phyloP scores from a whole-genome alignment of 2,113 vertebrate genomes.

The Stegastes partitus region DNA sequence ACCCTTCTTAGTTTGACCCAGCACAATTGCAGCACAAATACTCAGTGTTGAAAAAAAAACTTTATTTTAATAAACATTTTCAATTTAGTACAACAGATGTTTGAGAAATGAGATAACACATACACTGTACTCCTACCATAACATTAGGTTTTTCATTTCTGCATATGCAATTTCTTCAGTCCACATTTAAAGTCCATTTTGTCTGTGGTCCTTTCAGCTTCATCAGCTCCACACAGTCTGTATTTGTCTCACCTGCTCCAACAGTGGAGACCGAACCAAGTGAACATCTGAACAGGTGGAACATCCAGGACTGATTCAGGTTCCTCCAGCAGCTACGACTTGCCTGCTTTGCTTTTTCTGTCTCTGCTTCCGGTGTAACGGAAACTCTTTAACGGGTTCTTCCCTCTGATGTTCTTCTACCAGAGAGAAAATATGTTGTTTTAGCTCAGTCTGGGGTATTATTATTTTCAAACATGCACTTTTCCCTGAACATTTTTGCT shows the following conservation, averaged over 20 bases:
- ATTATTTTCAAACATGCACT: too few relatives aligned
- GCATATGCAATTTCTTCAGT: neutral
- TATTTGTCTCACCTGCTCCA: neutral
- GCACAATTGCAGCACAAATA: too few relatives aligned
- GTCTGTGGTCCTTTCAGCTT: neutral
- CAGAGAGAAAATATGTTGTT: neutral
- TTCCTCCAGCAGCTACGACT: slow-evolving; percentile 46
- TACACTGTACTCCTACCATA: neutral
- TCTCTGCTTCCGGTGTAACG: slow-evolving; percentile 59
- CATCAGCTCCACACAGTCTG: neutral
- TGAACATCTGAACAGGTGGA: neutral
- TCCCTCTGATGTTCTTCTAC: slow-evolving; percentile 71
- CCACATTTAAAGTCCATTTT: neutral
- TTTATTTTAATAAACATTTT: slow-evolving; percentile 36
- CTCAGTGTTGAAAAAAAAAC: neutral
- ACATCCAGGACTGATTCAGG: neutral
- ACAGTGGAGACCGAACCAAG: neutral
- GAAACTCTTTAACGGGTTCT: slow-evolving; percentile 86
- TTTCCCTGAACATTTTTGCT: too few relatives aligned
- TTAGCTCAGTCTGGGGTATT: neutral
- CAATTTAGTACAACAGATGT: neutral
- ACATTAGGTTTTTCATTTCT: too few relatives aligned
- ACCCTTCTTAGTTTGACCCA: too few relatives aligned
- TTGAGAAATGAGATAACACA: too few relatives aligned
- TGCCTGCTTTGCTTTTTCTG: slow-evolving; percentile 34